phyloP scores from a whole-genome alignment of 2,797 vertebrate genomes.

The Lagorchestes hirsutus region DNA sequence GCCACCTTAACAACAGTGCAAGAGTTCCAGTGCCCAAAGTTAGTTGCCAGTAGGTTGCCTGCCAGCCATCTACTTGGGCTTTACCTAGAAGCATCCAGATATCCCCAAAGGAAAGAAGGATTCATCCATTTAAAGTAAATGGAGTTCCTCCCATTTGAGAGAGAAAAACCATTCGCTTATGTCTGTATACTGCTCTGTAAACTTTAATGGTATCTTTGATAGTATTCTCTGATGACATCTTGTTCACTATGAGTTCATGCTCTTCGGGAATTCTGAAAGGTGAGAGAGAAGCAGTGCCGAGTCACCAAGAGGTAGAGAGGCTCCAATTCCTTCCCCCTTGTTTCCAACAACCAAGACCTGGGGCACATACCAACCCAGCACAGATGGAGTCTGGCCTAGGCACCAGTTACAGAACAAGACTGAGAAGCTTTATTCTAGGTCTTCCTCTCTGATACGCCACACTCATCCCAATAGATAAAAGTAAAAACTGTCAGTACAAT shows the following conservation, averaged over 20 bases:
- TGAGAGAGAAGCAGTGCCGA: neutral
- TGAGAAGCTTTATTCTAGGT: neutral
- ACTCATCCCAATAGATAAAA: neutral
- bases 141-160: neutral
- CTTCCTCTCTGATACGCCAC: neutral
- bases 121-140: neutral
- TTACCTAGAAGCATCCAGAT: neutral
- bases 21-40: neutral
- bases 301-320: neutral
- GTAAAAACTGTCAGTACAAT: neutral
- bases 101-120: neutral
- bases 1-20: rapidly evolving
- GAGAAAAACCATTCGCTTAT: neutral
- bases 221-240: neutral
- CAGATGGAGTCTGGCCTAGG: neutral
- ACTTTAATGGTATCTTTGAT: neutral
- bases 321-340: neutral
- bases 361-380: neutral
- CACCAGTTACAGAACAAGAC: neutral
- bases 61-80: neutral
- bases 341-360: neutral
- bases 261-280: neutral
- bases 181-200: neutral
- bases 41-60: neutral
- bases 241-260: neutral